These are phyloP conservation scores for Opisthocomus hoazin DNA, from an alignment of 2,113 vertebrate species.

Conservation along the genomic window DNA sequence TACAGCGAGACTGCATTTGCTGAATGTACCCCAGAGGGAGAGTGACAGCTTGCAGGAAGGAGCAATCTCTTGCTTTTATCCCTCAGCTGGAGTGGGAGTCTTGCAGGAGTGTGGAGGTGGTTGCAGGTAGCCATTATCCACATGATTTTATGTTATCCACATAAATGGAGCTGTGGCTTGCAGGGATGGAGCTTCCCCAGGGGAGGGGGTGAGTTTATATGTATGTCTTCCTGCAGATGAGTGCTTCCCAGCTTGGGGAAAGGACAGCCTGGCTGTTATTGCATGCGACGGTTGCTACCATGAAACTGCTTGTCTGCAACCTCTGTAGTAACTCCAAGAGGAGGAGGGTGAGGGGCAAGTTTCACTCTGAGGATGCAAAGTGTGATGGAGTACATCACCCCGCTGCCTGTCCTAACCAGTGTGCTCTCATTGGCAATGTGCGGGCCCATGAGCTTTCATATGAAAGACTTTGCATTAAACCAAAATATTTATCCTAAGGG, in stretches of 20 bases:
- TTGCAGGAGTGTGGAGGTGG: not conserved
- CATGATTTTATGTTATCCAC: not conserved
- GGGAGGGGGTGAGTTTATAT: not conserved
- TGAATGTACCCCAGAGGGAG: not conserved
- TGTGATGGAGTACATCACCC: not conserved
- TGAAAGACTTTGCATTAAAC: not conserved
- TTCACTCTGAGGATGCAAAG: not conserved
- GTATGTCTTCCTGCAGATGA: not conserved
- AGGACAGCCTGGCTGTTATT: not conserved
- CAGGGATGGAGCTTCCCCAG: not conserved
- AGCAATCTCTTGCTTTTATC: not conserved
- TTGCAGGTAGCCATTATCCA: not conserved
- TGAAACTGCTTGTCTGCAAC: not conserved
- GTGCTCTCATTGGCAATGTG: not conserved
- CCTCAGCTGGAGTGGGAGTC: not conserved
- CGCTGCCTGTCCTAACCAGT: not conserved
- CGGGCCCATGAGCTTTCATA: not conserved
- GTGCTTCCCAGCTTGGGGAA: not conserved
- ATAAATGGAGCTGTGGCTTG: not conserved
- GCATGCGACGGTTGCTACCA: accelerated
- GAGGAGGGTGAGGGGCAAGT: not conserved
- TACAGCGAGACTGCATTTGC: not conserved
- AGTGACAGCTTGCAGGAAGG: not conserved
- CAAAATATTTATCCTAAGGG: not conserved
- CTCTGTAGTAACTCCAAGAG: not conserved